A percentile compares a stretch with the other conserved stretches of the same genome.
Conservation (phyloP, 2,113 vertebrate species). For the Muntiacus reevesi region DNA sequence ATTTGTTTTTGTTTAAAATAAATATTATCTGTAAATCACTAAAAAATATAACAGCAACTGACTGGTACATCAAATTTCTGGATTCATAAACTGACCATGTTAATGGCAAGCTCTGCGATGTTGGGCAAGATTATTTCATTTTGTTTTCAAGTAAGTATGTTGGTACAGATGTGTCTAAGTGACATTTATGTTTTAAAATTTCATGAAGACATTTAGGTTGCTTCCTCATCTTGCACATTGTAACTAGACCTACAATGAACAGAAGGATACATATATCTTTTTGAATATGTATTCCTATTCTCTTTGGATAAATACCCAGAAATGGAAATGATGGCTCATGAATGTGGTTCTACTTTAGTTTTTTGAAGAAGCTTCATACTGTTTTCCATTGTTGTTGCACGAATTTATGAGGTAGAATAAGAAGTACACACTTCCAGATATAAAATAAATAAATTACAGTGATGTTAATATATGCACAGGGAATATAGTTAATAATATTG, state of each 20-base stretch:
- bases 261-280: not conserved
- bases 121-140: not conserved
- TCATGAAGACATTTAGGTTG: not conserved
- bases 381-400: not conserved
- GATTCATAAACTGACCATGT: not conserved
- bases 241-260: not conserved
- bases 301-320: not conserved
- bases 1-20: not conserved
- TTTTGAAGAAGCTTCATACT: not conserved
- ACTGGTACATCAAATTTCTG: not conserved
- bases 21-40: not conserved
- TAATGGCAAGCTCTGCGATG: not conserved
- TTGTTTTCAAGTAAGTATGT: not conserved
- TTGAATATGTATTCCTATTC: not conserved
- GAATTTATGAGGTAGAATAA: not conserved
- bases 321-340: not conserved
- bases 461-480: not conserved
- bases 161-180: not conserved
- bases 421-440: not conserved
- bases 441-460: not conserved
- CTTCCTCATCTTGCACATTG: not conserved
- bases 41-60: not conserved
- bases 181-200: not conserved
- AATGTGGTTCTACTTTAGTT: not conserved
- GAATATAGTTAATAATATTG: not conserved